phyloP scores from a whole-genome alignment of 2,888 invertebrate species.

The Axea sp. region DNA sequence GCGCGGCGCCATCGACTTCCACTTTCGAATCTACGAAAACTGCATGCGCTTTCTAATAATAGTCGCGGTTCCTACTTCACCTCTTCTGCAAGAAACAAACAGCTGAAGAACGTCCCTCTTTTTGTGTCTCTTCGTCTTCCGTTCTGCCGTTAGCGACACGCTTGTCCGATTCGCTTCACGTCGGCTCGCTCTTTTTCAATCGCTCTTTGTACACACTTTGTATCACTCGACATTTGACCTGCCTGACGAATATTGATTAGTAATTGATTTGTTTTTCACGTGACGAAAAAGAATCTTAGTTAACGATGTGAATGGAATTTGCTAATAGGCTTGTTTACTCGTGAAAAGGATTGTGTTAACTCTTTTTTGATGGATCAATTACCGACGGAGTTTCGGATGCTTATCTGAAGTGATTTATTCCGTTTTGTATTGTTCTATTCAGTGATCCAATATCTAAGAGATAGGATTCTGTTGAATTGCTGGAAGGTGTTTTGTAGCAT shows the following conservation, averaged over 20 bases:
- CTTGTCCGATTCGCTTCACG: no score
- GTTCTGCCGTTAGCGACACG: no score
- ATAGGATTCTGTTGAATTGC: no score
- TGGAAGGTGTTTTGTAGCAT: no score
- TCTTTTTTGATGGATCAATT: slow-evolving; percentile 36
- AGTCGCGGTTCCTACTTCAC: no score
- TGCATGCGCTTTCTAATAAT: slow-evolving; percentile 33
- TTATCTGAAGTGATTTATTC: slow-evolving; percentile 29
- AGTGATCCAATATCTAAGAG: no score
- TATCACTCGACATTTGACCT: slow-evolving; percentile 26
- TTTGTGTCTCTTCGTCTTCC: no score
- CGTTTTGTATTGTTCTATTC: no score
- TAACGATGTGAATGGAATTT: background rate
- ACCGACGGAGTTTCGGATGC: slow-evolving; percentile 18
- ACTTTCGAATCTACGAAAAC: slow-evolving; percentile 31
- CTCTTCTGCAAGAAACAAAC: no score
- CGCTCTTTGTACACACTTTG: slow-evolving; percentile 5
- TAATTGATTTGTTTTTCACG: slow-evolving; percentile 15
- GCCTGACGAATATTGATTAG: slow-evolving; percentile 12
- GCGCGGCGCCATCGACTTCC: slow-evolving; percentile 55
- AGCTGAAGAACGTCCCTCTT: no score
- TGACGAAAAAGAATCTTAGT: slow-evolving; percentile 11
- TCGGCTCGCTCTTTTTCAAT: no score
- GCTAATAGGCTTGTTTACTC: background rate
- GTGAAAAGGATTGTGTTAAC: slow-evolving; percentile 14